phyloP scores from a whole-genome alignment of 2,888 invertebrate species.

The Biston stratarius region DNA sequence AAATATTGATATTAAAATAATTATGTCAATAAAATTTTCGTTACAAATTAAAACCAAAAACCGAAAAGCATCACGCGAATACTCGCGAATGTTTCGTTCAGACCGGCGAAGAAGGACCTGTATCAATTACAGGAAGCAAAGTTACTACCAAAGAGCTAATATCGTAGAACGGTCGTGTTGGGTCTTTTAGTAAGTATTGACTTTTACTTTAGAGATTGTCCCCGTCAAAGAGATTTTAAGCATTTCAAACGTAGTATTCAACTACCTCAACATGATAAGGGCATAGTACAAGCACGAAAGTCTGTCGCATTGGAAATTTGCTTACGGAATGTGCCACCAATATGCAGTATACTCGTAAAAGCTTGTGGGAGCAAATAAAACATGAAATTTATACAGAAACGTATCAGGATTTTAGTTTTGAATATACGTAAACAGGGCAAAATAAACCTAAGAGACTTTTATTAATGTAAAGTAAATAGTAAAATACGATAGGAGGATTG shows the following conservation, averaged over 20 bases:
- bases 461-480: not conserved
- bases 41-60: no score
- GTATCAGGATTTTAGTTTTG: conserved; percentile 15
- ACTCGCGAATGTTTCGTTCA: no score
- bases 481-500: not conserved
- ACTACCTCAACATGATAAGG: not conserved
- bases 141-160: no score
- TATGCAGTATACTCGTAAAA: conserved; percentile 59
- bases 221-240: conserved; percentile 8
- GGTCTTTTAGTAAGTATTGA: not conserved
- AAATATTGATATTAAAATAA: no score
- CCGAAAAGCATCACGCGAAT: no score
- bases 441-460: not conserved
- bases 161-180: no score
- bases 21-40: no score
- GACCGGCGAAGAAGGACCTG: no score
- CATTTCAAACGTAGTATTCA: conserved; percentile 1
- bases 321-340: conserved; percentile 69
- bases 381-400: conserved; percentile 1
- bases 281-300: not conserved
- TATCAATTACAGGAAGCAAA: no score
- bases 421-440: conserved; percentile 7
- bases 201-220: not conserved
- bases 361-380: conserved; percentile 8
- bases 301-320: conserved; percentile 58